Evolutionary conservation across 1,140 invertebrate genomes (phyloP), one percentile per base, ranked within the genome.

Genomic region (Eufriesea mexicana): DNA sequence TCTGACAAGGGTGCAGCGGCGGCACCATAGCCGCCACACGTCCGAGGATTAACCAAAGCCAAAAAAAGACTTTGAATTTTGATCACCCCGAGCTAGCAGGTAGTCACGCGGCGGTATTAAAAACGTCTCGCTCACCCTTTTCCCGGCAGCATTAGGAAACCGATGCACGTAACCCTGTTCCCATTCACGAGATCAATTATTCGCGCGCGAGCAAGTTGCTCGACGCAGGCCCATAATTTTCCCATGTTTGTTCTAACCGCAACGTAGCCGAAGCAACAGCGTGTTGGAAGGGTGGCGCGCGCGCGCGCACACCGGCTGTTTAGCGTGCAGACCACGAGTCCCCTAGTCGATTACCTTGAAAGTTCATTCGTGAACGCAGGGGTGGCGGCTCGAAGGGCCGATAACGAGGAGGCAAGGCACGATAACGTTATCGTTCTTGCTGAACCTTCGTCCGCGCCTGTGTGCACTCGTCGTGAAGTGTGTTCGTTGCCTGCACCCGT

Each of bases 391-490:
- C 86, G 74, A 47, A 79, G 64, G 61, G 51, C 73, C 70, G 86
- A 88, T 86, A 86, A 86, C 85, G 67, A 87, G 68, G 82, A 87
- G 77, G 81, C 72, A 67, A 64, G 67, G 67, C 59, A 76, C 85
- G 86, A 87, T 85, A 88, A 83, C 79, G 86, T 85, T 88, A 88
- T 88, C 87, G 86, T 79, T 47, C 28, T 79, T 71, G 57, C 64
- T 49, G 66, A 59, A 83, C 74, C 75, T 51, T 45, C 79, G 66
- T 78, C 64, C 61, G 72, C 72, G 59, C 42, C 14, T 23, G 59
- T 59, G 71, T 72, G 74, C 75, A 83, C 70, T 80, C 61, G 16
- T 14, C 12, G 51, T 25, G 62, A 83, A 62, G 80, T 78, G 74
- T 67, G 66, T 47, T 51, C 51, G 28, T 51, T 49, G 8, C 64